These are phyloP conservation scores for Ernsta delagoae DNA, from an alignment of 2,888 invertebrate genomes.

Conservation along the genomic window DNA sequence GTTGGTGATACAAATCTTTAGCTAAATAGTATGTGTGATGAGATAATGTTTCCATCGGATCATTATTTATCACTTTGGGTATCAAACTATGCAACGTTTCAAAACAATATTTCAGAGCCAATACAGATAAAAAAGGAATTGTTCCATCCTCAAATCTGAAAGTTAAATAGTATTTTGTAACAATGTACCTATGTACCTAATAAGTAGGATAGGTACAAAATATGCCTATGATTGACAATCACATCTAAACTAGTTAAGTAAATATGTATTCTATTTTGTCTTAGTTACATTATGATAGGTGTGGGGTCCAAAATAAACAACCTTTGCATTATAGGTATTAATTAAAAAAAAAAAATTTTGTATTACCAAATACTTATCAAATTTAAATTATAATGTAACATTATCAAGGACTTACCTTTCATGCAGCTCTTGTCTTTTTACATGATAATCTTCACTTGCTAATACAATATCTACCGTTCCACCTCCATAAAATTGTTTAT, in stretches of 20 bases:
- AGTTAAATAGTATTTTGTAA: no score
- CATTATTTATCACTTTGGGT: constrained; percentile 72
- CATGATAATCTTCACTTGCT: constrained; percentile 88
- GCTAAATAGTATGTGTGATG: constrained; percentile 91
- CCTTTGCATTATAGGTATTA: no score
- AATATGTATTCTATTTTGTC: no score
- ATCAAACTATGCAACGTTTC: constrained; percentile 88
- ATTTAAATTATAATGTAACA: background rate
- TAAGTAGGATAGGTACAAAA: no score
- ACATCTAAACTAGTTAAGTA: no score
- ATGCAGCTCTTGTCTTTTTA: constrained; percentile 87
- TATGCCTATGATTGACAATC: no score
- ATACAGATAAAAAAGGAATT: constrained; percentile 92
- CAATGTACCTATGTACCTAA: no score
- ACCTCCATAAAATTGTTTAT: constrained; percentile 94
- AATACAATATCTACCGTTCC: constrained; percentile 96
- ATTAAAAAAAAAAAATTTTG: no score
- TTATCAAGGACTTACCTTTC: constrained; percentile 86
- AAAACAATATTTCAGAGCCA: constrained; percentile 93
- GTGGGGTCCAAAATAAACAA: no score
- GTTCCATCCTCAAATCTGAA: constrained; percentile 95
- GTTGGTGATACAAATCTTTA: constrained; percentile 87
- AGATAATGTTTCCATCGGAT: constrained; percentile 87
- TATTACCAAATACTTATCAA: no score
- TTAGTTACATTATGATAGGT: no score